A percentile compares a stretch with the other conserved stretches of the same genome.
Evolutionary conservation across 2,113 vertebrate species (phyloP).

Genomic region (Anthoscopus minutus): DNA sequence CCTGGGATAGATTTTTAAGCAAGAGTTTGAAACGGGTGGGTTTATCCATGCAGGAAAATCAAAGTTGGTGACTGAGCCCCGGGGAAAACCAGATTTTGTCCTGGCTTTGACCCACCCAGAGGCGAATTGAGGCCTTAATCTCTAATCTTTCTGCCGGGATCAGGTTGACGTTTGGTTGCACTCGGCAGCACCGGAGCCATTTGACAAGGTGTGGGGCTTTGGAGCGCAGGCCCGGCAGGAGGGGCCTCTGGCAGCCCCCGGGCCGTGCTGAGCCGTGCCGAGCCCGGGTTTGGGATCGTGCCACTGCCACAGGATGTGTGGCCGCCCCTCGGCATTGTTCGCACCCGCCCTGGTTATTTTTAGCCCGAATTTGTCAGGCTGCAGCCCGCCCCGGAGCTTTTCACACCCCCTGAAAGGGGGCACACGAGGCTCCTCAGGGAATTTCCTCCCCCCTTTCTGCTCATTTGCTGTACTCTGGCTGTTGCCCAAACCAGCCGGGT

Average conservation of each 20-base stretch:
- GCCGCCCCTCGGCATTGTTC: not conserved
- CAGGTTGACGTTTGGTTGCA: rapidly evolving
- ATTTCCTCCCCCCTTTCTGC: not conserved
- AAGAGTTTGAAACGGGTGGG: not conserved
- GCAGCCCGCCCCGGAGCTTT: not conserved
- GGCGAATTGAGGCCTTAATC: not conserved
- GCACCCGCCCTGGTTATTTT: slow-evolving; percentile 2
- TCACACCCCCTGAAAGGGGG: not conserved
- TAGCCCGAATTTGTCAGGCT: not conserved
- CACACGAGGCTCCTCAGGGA: not conserved
- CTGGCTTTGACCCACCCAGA: not conserved
- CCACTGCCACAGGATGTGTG: not conserved
- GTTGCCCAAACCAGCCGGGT: not conserved
- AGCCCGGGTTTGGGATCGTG: not conserved
- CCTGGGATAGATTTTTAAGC: rapidly evolving
- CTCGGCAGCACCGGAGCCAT: not conserved
- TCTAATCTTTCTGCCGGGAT: not conserved
- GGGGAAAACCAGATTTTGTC: not conserved
- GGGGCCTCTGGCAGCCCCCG: not conserved
- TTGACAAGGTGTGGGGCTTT: not conserved
- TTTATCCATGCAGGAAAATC: not conserved
- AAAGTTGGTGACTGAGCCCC: not conserved
- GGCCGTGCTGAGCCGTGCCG: not conserved
- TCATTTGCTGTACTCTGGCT: not conserved
- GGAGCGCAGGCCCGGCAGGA: rapidly evolving